Evolutionary conservation across 2,888 invertebrate species (phyloP).

Genomic region (Acanthosoma haemorrhoidale): DNA sequence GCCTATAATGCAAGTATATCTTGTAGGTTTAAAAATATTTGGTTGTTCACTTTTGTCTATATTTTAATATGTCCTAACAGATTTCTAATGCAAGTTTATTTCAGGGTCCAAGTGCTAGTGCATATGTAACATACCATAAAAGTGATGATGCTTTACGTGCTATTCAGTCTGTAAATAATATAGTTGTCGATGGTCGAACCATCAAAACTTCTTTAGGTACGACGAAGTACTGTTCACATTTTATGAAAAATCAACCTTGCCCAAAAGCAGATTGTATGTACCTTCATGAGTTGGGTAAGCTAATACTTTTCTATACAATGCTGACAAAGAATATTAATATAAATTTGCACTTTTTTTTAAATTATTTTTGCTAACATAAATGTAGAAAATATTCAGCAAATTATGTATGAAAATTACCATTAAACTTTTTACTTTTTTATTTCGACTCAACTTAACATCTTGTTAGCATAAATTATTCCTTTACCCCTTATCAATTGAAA

Average conservation of each 20-base stretch:
- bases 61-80: background rate
- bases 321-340: background rate
- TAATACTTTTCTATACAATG: too few species aligned
- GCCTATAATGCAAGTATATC: too few species aligned
- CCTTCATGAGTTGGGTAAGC: constrained; percentile 87
- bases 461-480: too few species aligned
- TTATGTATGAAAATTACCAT: too few species aligned
- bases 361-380: background rate
- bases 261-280: constrained; percentile 99
- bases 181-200: constrained; percentile 88
- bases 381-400: too few species aligned
- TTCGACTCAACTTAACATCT: too few species aligned
- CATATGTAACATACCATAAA: constrained; percentile 90
- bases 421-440: too few species aligned
- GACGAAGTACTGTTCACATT: constrained; percentile 99
- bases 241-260: constrained; percentile 96
- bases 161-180: constrained; percentile 95
- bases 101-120: constrained; percentile 82
- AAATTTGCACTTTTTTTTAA: background rate
- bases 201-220: constrained; percentile 98
- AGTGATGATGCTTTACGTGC: constrained; percentile 92
- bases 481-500: too few species aligned
- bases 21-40: background rate
- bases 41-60: background rate
- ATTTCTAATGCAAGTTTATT: too few species aligned